Percentiles rank a stretch among this genome's conserved stretches.
phyloP scores from a whole-genome alignment of 2,888 invertebrate genomes.

The Drepanosiphum platanoidis region DNA sequence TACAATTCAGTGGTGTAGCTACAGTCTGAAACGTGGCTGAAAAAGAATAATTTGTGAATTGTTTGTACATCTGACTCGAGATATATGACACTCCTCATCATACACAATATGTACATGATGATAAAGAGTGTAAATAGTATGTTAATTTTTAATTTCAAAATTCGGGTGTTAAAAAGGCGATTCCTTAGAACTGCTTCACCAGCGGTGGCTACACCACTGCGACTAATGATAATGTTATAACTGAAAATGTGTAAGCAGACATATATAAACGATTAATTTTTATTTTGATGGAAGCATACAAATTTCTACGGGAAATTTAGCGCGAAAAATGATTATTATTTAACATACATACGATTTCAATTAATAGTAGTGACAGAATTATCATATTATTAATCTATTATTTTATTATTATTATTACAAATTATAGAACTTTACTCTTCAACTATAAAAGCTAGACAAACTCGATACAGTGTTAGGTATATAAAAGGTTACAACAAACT shows the following conservation, averaged over 20 bases:
- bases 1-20: constrained; percentile 6
- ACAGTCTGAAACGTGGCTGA: not conserved
- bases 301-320: not conserved
- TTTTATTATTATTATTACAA: not conserved
- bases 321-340: not conserved
- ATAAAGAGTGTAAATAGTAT: too few species aligned
- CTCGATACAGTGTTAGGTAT: constrained; percentile 5
- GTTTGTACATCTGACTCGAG: not conserved
- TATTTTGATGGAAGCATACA: not conserved
- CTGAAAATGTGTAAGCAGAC: not conserved
- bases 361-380: not conserved
- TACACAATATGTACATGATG: too few species aligned
- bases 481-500: not conserved
- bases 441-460: constrained; percentile 35
- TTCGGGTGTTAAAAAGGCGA: not conserved
- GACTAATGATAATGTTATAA: not conserved
- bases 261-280: not conserved
- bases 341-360: not conserved
- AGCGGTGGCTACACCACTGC: not conserved
- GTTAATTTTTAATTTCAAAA: not conserved
- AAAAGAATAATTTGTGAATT: not conserved
- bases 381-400: not conserved
- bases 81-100: not conserved
- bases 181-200: not conserved
- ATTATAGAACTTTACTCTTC: not conserved